Evolutionary conservation across 2,797 vertebrate genomes (phyloP), one percentile per base, ranked within the genome.

Genomic region (Pteronotus mesoamericanus): DNA sequence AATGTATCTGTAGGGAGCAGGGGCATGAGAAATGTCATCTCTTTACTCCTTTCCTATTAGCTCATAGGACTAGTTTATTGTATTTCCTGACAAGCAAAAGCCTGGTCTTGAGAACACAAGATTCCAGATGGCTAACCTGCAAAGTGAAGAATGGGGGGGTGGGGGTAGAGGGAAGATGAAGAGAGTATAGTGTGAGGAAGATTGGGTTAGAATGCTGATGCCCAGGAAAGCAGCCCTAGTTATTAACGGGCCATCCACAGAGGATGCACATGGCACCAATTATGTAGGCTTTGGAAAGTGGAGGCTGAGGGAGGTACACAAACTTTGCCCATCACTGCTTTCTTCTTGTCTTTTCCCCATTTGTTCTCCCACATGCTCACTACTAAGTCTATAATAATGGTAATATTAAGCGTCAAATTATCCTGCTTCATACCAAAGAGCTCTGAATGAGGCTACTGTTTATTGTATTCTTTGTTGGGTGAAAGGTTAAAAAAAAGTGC

Each of bases 361-460:
- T 86, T 75, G 68, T 53, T 92, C 57, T 61, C 48, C 51, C 84
- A 22, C 42, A 12, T 87, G 68, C 53, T 69, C 71, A 72, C 69
- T 24, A 44, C 39, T 92, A 80, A 93, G 72, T 61, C 55, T 83
- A 18, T 71, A 78, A 42, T 89, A 48, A 96, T 72, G 92, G 71
- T n/a, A 74, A 79, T 94, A 92, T 92, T 94, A 89, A 95, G 64
- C 96, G 94, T 96, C 91, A 91, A 87, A 85, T 82, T 72, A 77
- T 80, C 93, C 59, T 84, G 39, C 85, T 94, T 88, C 90, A 42
- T 88, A 96, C 66, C 51, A 89, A 82, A 78, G 94, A 89, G 93
- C 68, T 97, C 93, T 97, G 93, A 96, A 97, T 96, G 97, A 95
- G 42, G 91, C 96, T 96, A 96, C 96, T 96, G 93, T 97, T 95